A percentile compares a stretch with the other conserved stretches of the same genome.
phyloP scores from a whole-genome alignment of 2,113 vertebrate genomes.

The Strix aluco region DNA sequence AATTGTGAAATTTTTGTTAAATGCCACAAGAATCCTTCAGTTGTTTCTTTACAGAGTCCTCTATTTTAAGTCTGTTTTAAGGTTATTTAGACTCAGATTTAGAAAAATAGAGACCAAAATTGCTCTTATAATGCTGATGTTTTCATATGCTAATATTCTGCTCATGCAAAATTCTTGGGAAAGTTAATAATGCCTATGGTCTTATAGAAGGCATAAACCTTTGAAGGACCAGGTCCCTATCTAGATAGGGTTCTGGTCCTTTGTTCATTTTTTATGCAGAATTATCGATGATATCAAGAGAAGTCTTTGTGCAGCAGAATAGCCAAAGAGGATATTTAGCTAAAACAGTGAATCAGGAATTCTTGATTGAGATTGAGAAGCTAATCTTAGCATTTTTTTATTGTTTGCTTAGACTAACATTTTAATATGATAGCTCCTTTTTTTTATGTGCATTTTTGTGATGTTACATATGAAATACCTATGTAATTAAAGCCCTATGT shows the following conservation, averaged over 20 bases:
- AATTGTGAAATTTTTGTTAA: neutral
- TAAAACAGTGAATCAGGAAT: neutral
- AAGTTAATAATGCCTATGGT: neutral
- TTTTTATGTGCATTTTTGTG: neutral
- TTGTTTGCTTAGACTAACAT: neutral
- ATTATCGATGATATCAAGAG: neutral
- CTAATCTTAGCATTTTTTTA: neutral
- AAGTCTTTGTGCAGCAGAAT: neutral
- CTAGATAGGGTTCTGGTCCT: neutral
- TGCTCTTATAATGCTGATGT: neutral
- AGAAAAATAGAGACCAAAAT: neutral
- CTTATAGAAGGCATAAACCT: neutral
- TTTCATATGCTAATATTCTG: neutral
- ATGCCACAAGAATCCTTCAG: neutral
- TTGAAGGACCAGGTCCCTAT: neutral
- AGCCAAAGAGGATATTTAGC: neutral
- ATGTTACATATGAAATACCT: neutral
- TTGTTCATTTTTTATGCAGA: neutral
- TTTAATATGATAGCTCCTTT: neutral
- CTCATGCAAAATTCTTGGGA: neutral
- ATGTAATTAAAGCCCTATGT: neutral
- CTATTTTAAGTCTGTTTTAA: neutral
- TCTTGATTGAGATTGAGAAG: neutral
- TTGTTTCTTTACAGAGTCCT: neutral
- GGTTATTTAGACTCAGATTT: fast-evolving